These are phyloP conservation scores for Coccyzus lansbergi DNA, from an alignment of 2,797 vertebrate species.

Conservation along the genomic window DNA sequence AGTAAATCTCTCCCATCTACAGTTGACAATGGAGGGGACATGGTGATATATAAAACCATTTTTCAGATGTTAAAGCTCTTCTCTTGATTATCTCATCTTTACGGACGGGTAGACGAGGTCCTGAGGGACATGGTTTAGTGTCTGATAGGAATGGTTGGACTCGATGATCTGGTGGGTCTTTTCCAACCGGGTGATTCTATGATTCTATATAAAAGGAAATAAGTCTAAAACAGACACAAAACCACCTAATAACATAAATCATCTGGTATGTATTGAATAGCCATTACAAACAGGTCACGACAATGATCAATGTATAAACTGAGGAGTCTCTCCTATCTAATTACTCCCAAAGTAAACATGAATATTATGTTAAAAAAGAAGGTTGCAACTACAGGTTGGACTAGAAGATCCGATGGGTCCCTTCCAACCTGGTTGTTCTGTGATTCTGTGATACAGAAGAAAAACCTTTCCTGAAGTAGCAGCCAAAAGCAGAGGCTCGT, in stretches of 20 bases:
- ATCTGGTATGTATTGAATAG: not conserved
- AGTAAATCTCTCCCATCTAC: not conserved
- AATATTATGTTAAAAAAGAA: not conserved
- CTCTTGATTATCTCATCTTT: not conserved
- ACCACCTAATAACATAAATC: not conserved
- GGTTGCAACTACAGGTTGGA: not conserved
- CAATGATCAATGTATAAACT: not conserved
- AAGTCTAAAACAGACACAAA: not conserved
- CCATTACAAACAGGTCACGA: not conserved
- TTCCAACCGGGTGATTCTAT: too few species aligned
- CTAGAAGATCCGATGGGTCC: too few species aligned
- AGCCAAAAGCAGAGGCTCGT: fast-evolving
- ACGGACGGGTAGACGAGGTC: too few species aligned
- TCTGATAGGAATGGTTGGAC: too few species aligned
- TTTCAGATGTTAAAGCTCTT: not conserved
- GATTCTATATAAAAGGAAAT: not conserved
- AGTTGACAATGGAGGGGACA: not conserved
- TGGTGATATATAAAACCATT: not conserved
- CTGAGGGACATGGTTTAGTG: too few species aligned
- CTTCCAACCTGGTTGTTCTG: too few species aligned
- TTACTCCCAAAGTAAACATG: not conserved
- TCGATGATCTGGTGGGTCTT: too few species aligned
- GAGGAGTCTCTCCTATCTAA: not conserved
- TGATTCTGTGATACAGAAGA: too few species aligned
- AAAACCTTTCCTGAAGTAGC: not conserved